A percentile compares a stretch with the other conserved stretches of the same genome.
These are phyloP conservation scores for Characodon lateralis DNA, from an alignment of 2,797 vertebrate genomes.

Conservation along the genomic window DNA sequence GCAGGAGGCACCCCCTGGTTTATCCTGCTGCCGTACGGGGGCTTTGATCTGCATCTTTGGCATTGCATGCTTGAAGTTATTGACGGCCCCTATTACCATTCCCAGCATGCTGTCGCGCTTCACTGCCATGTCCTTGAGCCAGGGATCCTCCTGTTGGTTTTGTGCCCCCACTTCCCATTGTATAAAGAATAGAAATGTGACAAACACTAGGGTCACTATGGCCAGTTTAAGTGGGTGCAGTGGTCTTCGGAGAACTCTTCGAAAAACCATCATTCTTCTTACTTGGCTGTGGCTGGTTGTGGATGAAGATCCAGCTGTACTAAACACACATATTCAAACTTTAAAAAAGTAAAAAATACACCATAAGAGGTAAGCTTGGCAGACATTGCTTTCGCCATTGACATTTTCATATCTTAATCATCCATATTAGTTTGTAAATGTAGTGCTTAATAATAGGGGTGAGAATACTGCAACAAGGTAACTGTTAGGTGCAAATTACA, in stretches of 20 bases:
- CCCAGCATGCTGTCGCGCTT: slow-evolving; percentile 90
- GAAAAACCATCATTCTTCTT: slow-evolving; percentile 86
- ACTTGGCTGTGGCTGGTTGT: slow-evolving; percentile 34
- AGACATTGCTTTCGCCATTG: no score
- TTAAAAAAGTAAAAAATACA: not conserved
- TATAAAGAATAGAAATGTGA: slow-evolving; percentile 93
- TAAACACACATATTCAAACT: slow-evolving; percentile 14
- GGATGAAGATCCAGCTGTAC: slow-evolving; percentile 63
- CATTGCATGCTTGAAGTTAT: slow-evolving; percentile 92
- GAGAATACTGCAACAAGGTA: not conserved
- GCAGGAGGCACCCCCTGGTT: slow-evolving; percentile 77
- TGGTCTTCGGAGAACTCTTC: slow-evolving; percentile 82
- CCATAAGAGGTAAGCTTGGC: no score
- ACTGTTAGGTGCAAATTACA: not conserved
- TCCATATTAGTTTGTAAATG: no score
- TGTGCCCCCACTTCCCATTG: slow-evolving; percentile 93
- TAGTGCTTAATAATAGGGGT: not conserved
- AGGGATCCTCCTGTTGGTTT: slow-evolving; percentile 86
- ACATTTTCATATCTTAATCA: no score
- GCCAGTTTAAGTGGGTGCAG: slow-evolving; percentile 89
- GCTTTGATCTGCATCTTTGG: slow-evolving; percentile 98
- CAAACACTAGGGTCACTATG: slow-evolving; percentile 86
- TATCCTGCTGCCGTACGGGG: slow-evolving; percentile 83
- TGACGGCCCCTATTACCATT: slow-evolving; percentile 92
- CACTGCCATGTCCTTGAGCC: slow-evolving; percentile 82